Conservation (phyloP, 2,113 vertebrate species). For the Tenebrosternarchus preto region DNA sequence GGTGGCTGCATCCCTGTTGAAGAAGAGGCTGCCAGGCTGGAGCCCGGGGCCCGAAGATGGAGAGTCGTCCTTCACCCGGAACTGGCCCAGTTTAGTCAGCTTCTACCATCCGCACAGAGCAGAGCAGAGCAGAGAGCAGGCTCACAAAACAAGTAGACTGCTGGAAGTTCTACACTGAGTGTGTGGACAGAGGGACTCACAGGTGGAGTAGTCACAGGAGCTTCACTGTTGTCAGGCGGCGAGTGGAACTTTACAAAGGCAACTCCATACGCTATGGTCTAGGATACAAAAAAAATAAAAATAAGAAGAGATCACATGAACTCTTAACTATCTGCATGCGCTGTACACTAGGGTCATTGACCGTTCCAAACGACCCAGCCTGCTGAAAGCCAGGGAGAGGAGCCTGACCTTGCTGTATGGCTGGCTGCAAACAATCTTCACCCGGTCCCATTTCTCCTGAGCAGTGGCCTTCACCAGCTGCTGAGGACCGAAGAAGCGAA, state of each 20-base stretch:
- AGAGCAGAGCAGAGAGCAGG: neutral
- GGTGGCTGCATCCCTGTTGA: conserved; percentile 72
- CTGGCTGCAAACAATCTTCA: conserved; percentile 87
- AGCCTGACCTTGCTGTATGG: conserved; percentile 83
- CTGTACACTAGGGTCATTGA: too few relatives aligned
- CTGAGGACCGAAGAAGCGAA: conserved; percentile 81
- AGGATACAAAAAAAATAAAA: conserved; percentile 40
- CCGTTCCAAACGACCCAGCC: too few relatives aligned
- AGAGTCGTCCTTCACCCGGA: conserved; percentile 85
- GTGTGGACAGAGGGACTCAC: conserved; percentile 66
- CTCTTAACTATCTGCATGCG: too few relatives aligned
- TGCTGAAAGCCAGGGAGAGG: neutral
- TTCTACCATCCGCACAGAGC: conserved; percentile 70
- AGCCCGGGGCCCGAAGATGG: conserved; percentile 66
- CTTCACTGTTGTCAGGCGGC: conserved; percentile 78
- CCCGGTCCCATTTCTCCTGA: conserved; percentile 86
- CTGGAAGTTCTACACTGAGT: neutral
- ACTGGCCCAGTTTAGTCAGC: conserved; percentile 87
- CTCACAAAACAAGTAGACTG: neutral
- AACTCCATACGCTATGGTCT: conserved; percentile 84
- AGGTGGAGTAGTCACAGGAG: conserved; percentile 64
- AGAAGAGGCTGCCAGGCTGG: conserved; percentile 85
- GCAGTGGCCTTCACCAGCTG: conserved; percentile 82
- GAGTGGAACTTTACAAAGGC: conserved; percentile 86
- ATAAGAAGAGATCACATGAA: too few relatives aligned